phyloP scores from a whole-genome alignment of 2,888 invertebrate genomes.

The Horisme vitalbata region DNA sequence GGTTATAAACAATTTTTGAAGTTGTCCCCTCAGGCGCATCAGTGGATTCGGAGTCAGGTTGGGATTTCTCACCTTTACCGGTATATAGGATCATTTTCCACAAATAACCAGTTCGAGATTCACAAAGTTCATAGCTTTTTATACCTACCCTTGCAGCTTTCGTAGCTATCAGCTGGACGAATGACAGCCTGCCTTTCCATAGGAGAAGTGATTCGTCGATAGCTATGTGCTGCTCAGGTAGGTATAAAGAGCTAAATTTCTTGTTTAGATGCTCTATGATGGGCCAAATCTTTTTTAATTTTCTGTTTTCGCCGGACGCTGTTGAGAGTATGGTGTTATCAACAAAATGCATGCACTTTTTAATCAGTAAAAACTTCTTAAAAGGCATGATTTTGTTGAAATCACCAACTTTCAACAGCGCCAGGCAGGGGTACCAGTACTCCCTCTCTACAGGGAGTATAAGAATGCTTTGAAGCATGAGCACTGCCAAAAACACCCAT shows the following conservation, averaged over 20 bases:
- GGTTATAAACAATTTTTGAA: no score
- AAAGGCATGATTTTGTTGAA: not conserved
- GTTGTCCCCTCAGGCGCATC: no score
- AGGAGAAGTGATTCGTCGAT: constrained; percentile 1
- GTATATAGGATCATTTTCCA: not conserved
- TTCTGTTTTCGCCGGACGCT: not conserved
- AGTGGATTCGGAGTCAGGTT: no score
- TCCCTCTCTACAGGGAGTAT: no score
- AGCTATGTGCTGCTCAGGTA: not conserved
- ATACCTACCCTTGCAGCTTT: no score
- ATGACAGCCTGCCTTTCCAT: no score
- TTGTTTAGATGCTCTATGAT: not conserved
- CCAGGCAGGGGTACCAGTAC: no score
- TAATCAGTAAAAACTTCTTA: not conserved
- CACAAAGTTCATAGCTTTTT: no score
- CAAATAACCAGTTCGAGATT: not conserved
- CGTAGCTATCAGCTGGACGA: not conserved
- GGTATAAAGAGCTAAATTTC: not conserved
- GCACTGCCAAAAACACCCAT: no score
- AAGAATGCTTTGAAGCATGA: no score
- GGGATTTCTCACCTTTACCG: not conserved
- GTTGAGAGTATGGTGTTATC: no score
- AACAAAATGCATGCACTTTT: not conserved
- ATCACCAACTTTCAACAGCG: no score
- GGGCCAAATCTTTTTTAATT: not conserved